Conservation (phyloP, 2,113 vertebrate species). For the Irena cyanogastra region DNA sequence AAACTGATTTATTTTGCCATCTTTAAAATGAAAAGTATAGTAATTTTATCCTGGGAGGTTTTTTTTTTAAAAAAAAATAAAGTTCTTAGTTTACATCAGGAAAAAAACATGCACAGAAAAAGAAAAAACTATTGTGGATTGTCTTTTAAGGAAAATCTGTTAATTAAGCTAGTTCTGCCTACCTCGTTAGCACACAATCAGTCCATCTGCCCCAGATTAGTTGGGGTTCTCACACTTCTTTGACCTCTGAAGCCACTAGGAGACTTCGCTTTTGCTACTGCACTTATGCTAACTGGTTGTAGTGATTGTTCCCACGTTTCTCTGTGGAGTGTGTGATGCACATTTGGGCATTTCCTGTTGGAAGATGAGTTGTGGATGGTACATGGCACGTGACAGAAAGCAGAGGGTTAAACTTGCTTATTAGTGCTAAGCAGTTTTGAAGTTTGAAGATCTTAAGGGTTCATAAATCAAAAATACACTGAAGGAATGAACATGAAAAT, state of each 20-base stretch:
- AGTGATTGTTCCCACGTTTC: neutral
- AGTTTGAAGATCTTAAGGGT: neutral
- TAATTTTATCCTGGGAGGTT: neutral
- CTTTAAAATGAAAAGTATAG: neutral
- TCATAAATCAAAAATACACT: rapidly evolving
- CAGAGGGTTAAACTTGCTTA: neutral
- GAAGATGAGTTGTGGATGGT: neutral
- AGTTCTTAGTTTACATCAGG: neutral
- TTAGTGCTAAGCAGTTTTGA: neutral
- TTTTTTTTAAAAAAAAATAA: neutral
- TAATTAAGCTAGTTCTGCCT: neutral
- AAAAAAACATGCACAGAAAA: neutral
- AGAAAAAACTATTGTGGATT: neutral
- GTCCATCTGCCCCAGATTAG: neutral
- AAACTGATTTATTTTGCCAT: neutral
- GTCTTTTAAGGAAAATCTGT: neutral
- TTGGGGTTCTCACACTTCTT: neutral
- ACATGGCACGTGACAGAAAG: neutral
- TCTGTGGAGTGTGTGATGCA: neutral
- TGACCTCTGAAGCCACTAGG: neutral
- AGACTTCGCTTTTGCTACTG: neutral
- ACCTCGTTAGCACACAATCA: neutral
- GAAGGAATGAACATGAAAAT: neutral
- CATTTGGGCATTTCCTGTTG: neutral
- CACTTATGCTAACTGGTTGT: neutral